These are phyloP conservation scores for Cromileptes altivelis DNA, from an alignment of 2,113 vertebrate genomes.

Conservation along the genomic window DNA sequence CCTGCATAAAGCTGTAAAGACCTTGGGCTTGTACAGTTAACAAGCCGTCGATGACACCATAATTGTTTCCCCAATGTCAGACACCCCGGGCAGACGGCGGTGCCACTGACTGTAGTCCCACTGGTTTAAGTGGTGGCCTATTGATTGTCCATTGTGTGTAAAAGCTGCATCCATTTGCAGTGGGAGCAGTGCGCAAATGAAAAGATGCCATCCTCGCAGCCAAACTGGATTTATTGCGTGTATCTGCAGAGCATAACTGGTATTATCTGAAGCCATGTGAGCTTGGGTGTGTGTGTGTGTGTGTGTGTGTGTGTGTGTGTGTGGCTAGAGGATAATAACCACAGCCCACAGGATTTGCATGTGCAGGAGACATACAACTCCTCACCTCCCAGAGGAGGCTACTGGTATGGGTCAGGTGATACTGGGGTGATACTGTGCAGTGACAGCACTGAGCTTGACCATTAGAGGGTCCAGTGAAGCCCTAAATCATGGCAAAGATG, in stretches of 20 bases:
- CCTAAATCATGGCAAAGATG: too few relatives aligned
- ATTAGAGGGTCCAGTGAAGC: not conserved
- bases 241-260: not conserved
- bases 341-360: constrained; percentile 26
- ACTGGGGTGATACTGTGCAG: not conserved
- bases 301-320: not conserved
- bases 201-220: constrained; percentile 12
- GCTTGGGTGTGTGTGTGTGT: too few relatives aligned
- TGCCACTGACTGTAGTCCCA: constrained; percentile 39
- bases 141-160: constrained; percentile 58
- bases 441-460: not conserved
- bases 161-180: constrained; percentile 21
- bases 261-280: not conserved
- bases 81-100: constrained; percentile 35
- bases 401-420: not conserved
- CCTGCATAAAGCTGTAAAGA: constrained; percentile 45
- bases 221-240: not conserved
- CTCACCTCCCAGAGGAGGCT: not conserved
- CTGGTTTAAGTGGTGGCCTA: constrained; percentile 62
- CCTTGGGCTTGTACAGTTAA: constrained; percentile 28
- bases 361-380: not conserved
- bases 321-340: constrained; percentile 2
- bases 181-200: constrained; percentile 9
- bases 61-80: constrained; percentile 61
- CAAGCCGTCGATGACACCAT: constrained; percentile 50